Evolutionary conservation across 2,113 vertebrate genomes (phyloP).

Genomic region (Bambusicola thoracicus): DNA sequence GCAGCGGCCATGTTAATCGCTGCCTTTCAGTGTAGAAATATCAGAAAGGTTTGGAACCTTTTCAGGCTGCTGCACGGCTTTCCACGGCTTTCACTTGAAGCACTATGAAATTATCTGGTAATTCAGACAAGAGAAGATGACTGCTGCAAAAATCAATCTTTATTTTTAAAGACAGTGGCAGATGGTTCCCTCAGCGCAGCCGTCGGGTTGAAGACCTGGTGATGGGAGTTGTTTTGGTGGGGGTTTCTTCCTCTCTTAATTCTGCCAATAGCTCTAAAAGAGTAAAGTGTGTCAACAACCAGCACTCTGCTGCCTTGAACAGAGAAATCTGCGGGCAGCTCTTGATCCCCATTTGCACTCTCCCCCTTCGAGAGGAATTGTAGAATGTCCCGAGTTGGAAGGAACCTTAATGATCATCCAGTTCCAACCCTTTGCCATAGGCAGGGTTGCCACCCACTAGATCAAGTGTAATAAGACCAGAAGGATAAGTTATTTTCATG

Average conservation of each 20-base stretch:
- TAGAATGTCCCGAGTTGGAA: not conserved
- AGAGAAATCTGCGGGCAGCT: not conserved
- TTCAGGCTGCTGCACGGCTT: not conserved
- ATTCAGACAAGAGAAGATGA: not conserved
- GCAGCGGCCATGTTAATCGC: not conserved
- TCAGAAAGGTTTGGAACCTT: not conserved
- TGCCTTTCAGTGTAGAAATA: not conserved
- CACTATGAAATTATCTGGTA: not conserved
- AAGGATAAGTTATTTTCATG: not conserved
- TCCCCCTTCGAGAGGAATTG: not conserved
- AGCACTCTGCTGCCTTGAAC: not conserved
- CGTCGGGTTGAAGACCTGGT: conserved; percentile 80
- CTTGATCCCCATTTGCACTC: not conserved
- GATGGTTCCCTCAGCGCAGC: conserved; percentile 61
- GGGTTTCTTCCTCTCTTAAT: conserved; percentile 88
- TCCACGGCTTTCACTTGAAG: not conserved
- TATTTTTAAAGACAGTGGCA: conserved; percentile 33
- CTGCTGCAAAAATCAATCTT: not conserved
- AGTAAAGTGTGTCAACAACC: not conserved
- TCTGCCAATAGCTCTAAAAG: conserved; percentile 77
- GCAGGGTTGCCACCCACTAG: not conserved
- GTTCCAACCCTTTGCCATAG: not conserved
- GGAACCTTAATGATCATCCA: not conserved
- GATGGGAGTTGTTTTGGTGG: conserved; percentile 93
- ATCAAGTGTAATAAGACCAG: not conserved